Conservation (phyloP, 2,888 invertebrate genomes). For the Scrobipalpa atriplicella region DNA sequence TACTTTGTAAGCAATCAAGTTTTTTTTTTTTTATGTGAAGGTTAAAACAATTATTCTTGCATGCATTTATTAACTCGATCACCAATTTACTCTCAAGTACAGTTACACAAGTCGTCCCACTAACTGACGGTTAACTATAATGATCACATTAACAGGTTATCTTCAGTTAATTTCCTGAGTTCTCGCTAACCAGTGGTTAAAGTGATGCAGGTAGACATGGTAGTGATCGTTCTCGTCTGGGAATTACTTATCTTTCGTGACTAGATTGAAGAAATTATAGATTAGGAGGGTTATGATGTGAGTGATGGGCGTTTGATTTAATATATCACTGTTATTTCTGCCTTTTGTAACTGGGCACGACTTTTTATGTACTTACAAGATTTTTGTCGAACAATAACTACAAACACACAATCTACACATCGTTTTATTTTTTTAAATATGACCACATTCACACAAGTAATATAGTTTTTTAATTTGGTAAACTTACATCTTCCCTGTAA, state of each 20-base stretch:
- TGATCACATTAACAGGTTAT: slow-evolving; percentile 6
- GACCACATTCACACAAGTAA: too few relatives aligned
- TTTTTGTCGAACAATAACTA: too few relatives aligned
- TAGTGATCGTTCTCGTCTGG: slow-evolving; percentile 1
- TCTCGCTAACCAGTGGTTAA: neutral
- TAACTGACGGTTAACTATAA: slow-evolving; percentile 16
- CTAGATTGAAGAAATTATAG: slow-evolving; percentile 12
- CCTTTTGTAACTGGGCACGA: too few relatives aligned
- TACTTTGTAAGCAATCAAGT: too few relatives aligned
- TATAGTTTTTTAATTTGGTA: too few relatives aligned
- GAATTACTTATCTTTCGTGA: slow-evolving; percentile 19
- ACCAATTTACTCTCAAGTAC: neutral
- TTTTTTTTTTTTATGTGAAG: too few relatives aligned
- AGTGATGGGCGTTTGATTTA: neutral
- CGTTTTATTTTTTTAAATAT: too few relatives aligned
- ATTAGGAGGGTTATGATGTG: neutral
- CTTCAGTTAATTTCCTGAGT: slow-evolving; percentile 18
- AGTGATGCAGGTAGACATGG: neutral
- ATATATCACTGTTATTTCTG: too few relatives aligned
- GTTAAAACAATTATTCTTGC: neutral
- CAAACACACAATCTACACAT: too few relatives aligned
- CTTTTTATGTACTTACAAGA: too few relatives aligned
- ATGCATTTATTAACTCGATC: neutral
- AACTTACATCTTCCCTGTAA: too few relatives aligned
- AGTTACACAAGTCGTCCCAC: neutral